A percentile compares a stretch with the other conserved stretches of the same genome.
Conservation (phyloP, 2,888 invertebrate species). For the Anticlea derivata region DNA sequence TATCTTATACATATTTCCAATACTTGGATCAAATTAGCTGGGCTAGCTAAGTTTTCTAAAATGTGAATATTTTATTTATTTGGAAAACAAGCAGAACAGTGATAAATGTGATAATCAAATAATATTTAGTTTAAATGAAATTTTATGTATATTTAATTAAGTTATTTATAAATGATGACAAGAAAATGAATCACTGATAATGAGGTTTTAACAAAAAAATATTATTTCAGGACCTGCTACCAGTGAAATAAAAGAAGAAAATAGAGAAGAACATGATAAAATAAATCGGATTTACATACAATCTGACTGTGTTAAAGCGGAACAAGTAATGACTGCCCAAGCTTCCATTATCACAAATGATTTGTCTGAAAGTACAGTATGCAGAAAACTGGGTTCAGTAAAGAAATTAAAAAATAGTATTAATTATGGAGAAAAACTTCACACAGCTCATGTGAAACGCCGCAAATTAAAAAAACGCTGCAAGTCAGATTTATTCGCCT, state of each 20-base stretch:
- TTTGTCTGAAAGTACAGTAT: not conserved
- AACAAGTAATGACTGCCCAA: not conserved
- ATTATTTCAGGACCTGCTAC: conserved; percentile 4
- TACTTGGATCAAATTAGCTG: too few species aligned
- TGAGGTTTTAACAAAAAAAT: not conserved
- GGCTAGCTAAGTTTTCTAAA: too few species aligned
- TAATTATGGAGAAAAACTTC: not conserved
- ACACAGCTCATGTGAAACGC: too few species aligned
- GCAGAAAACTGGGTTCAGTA: not conserved
- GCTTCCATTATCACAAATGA: not conserved
- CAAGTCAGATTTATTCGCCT: not conserved
- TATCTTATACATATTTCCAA: too few species aligned
- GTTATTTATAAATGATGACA: too few species aligned
- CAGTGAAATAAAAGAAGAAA: conserved; percentile 13
- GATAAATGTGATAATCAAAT: too few species aligned
- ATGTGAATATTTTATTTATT: too few species aligned
- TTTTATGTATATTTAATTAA: too few species aligned
- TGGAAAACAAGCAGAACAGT: too few species aligned
- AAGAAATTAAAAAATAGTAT: not conserved
- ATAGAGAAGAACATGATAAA: not conserved
- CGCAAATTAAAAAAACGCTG: not conserved
- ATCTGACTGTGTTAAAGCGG: conserved; percentile 7
- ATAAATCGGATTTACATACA: not conserved
- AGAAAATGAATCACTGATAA: too few species aligned
- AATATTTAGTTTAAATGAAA: too few species aligned